A percentile compares a stretch with the other conserved stretches of the same genome.
Evolutionary conservation across 1,140 invertebrate species (phyloP).

Genomic region (Trichonephila clavipes): DNA sequence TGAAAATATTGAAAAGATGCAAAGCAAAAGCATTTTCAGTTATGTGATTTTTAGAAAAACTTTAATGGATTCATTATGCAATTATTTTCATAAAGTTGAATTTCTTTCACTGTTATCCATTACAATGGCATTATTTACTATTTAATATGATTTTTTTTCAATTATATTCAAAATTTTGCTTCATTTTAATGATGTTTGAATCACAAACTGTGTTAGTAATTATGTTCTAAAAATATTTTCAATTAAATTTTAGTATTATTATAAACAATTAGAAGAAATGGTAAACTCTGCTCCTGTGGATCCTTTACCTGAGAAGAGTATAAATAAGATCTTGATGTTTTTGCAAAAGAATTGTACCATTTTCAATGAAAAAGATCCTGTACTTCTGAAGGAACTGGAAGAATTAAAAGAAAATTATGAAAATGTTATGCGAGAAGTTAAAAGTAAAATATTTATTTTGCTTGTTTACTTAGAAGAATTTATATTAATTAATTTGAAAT

Average conservation of each 20-base stretch:
- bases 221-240: background rate
- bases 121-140: too few species aligned
- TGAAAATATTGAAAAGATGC: too few species aligned
- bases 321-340: background rate
- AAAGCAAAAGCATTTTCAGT: too few species aligned
- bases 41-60: too few species aligned
- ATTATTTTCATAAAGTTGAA: too few species aligned
- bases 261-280: conserved; percentile 25
- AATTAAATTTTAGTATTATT: conserved; percentile 39
- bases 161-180: too few species aligned
- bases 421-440: conserved; percentile 2
- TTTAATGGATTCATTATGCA: too few species aligned
- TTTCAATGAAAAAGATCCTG: conserved; percentile 39
- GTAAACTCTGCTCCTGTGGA: conserved; percentile 31
- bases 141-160: too few species aligned
- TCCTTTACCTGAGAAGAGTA: conserved; percentile 27
- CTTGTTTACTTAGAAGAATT: too few species aligned
- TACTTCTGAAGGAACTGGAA: conserved; percentile 31
- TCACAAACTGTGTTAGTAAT: background rate
- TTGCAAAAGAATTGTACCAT: conserved; percentile 3
- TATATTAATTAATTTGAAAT: background rate
- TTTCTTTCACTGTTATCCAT: too few species aligned
- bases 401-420: conserved; percentile 53
- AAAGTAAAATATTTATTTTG: background rate
- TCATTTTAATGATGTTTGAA: too few species aligned